Base-by-base conservation (phyloP, 2,113 vertebrate species). In the Helogale parvula region DNA sequence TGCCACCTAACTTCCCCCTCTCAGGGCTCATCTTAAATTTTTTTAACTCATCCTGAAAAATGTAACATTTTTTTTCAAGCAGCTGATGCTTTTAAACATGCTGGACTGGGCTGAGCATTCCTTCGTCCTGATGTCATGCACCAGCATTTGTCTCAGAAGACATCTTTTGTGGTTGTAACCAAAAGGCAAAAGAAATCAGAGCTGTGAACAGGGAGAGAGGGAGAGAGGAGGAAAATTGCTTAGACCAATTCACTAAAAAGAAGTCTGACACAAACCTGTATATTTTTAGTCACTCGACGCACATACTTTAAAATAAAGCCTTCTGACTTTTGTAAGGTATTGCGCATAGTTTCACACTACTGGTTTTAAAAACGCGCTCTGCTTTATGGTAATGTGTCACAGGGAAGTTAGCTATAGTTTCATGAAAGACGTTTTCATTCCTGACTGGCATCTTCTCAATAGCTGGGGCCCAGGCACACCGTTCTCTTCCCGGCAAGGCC, bases 351-450 rank as follows among this genome's bases (percentile, higher is more conserved):
- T 99, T 98, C 96, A 90, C 77, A 98, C 94, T 98, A 91, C 93
- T 98, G 90, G 95, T 98, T 98, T 98, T 88, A 96, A 98, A 98
- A 98, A 98, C 97, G 98, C 98, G 98, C 98, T 97, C 98, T 93
- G 97, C 97, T 97, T 98, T 99, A 98, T 98, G 98, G 98, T 98
- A 98, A 98, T 99, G 98, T 98, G 98, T 98, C 98, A 98, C 98
- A 95, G 98, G 98, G 98, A 99, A 98, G 98, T 98, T 98, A 74
- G 89, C 98, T 98, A 98, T 98, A 98, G 98, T 98, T 98, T 98
- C 98, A 98, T 99, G 99, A 99, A 99, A 99, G 99, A 98, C 98
- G 98, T 99, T 99, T 99, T 99, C 98, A 99, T 99, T 98, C 98
- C 98, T 99, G 99, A 99, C 99, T 99, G 99, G 99, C 99, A 99